These are phyloP conservation scores for Tilapia sparmanii DNA, from an alignment of 2,113 vertebrate species.

Conservation along the genomic window DNA sequence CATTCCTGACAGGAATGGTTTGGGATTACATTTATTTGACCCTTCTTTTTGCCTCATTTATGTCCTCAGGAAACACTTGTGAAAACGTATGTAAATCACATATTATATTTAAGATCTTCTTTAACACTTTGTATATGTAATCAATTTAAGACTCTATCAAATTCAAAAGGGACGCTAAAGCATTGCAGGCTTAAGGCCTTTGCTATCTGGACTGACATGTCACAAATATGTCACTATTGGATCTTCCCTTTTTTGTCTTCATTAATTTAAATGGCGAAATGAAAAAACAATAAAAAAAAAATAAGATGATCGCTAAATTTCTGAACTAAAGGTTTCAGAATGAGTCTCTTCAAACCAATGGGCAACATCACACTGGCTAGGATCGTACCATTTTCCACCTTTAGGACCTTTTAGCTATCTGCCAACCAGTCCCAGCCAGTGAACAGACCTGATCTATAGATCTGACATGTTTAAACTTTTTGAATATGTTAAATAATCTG, in stretches of 20 bases:
- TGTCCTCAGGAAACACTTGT: background rate
- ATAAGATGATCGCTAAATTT: fast-evolving
- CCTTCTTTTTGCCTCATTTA: background rate
- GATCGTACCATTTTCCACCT: background rate
- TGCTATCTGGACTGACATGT: background rate
- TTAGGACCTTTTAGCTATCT: background rate
- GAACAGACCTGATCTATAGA: background rate
- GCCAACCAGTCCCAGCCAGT: background rate
- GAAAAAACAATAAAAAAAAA: fast-evolving
- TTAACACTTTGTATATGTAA: background rate
- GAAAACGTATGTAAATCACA: background rate
- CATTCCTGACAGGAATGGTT: background rate
- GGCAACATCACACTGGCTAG: background rate
- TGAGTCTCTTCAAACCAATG: background rate
- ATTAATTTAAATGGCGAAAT: background rate
- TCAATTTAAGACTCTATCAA: background rate
- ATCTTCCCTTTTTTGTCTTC: background rate
- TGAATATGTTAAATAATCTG: background rate
- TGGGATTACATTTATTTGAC: background rate
- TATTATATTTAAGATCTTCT: background rate
- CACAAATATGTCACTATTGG: background rate
- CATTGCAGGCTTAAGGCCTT: background rate
- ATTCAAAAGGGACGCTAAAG: background rate
- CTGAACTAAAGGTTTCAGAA: background rate
- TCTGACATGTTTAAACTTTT: background rate